phyloP scores from a whole-genome alignment of 2,888 invertebrate species.

The Creontiades dilutus region DNA sequence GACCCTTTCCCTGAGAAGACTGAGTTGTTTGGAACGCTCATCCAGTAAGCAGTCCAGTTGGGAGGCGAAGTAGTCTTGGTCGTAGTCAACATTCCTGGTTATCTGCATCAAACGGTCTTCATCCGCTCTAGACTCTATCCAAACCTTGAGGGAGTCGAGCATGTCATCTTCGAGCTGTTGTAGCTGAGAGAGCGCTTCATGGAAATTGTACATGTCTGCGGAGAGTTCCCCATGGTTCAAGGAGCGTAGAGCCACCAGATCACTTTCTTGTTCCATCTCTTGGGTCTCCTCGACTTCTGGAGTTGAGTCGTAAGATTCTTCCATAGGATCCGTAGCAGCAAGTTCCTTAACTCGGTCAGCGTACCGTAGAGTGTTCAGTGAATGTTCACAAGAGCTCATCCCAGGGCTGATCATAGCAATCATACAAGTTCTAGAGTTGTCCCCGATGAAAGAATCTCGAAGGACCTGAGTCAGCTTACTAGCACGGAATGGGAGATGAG shows the following conservation, averaged over 20 bases:
- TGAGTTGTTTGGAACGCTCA: conserved; percentile 86
- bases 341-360: conserved; percentile 98
- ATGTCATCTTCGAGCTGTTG: conserved; percentile 96
- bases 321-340: conserved; percentile 88
- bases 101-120: conserved; percentile 84
- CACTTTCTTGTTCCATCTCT: conserved; percentile 56
- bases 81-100: conserved; percentile 96
- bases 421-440: conserved; percentile 99
- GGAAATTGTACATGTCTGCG: conserved; percentile 95
- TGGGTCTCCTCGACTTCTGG: conserved; percentile 75
- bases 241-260: conserved; percentile 54
- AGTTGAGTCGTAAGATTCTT: conserved; percentile 77
- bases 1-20: conserved; percentile 87
- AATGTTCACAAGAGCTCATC: conserved; percentile 97
- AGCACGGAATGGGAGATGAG: conserved; percentile 97
- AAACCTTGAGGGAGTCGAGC: conserved; percentile 91
- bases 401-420: conserved; percentile 99
- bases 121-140: conserved; percentile 79
- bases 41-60: conserved; percentile 91
- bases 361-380: conserved; percentile 97
- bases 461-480: conserved; percentile 97
- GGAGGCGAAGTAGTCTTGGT: conserved; percentile 96
- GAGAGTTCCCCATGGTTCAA: conserved; percentile 93
- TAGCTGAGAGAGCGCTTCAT: conserved; percentile 95
- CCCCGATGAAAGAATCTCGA: conserved; percentile 98